Evolutionary conservation across 1,140 invertebrate species (phyloP).

Genomic region (Drosophila persimilis): DNA sequence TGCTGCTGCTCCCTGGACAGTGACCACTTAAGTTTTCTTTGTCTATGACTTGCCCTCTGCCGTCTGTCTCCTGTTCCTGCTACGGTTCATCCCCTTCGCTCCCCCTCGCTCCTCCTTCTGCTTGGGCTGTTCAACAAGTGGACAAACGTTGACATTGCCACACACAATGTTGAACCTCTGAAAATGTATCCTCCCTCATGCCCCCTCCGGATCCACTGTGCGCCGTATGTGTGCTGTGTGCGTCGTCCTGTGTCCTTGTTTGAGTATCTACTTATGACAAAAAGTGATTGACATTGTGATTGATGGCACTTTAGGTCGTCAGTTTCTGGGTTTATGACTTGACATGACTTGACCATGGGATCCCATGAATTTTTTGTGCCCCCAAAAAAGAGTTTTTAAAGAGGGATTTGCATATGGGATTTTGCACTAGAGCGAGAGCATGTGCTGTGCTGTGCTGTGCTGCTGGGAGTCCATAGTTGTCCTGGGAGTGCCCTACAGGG

Average conservation of each 20-base stretch:
- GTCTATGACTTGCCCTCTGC: constrained; percentile 64
- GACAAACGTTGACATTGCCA: constrained; percentile 72
- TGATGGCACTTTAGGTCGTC: constrained; percentile 66
- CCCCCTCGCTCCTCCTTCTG: constrained; percentile 1
- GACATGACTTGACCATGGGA: constrained; percentile 44
- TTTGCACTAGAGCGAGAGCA: constrained; percentile 4
- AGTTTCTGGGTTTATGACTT: constrained; percentile 61
- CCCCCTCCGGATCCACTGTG: no score
- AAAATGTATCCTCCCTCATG: constrained; percentile 16
- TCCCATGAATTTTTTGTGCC: constrained; percentile 22
- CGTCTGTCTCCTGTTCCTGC: constrained; percentile 23
- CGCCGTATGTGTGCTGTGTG: constrained; percentile 1
- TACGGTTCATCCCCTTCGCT: background rate
- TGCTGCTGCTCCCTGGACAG: constrained; percentile 4
- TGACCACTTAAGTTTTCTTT: constrained; percentile 79
- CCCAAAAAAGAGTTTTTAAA: constrained; percentile 33
- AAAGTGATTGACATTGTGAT: constrained; percentile 79
- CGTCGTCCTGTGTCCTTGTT: constrained; percentile 15
- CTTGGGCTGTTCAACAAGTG: constrained; percentile 68
- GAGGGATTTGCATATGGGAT: constrained; percentile 22
- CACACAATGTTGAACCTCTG: constrained; percentile 55
- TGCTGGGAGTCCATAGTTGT: background rate
- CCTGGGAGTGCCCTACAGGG: no score
- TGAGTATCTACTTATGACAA: constrained; percentile 68
- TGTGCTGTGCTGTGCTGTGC: constrained; percentile 4